Evolutionary conservation across 2,888 invertebrate genomes (phyloP), one percentile per base, ranked within the genome.

Genomic region (Zhuqinia jingwanae): DNA sequence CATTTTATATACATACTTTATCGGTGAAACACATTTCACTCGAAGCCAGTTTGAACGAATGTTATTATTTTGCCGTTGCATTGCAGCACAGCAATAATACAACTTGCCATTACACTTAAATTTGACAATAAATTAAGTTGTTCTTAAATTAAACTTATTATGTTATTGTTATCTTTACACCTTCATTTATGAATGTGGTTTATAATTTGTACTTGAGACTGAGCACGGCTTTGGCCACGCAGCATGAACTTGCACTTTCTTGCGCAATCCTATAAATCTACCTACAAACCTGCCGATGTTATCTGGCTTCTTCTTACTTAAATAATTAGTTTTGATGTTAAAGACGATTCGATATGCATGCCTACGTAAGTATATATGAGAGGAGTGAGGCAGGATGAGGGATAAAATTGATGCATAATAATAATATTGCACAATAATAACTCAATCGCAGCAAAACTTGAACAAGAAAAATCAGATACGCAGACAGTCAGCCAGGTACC

Each of bases 191-290:
- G n/a, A n/a, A n/a, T n/a, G n/a, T n/a, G n/a, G n/a, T n/a, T n/a
- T n/a, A n/a, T n/a, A 68, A 68, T 42, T 36, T 22, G 50, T 25
- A 22, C n/a, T 63, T 63, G 63, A 63, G n/a, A n/a, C n/a, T n/a
- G n/a, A n/a, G 30, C 30, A 30, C 2, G 50, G 13, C n/a, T 45
- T 68, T 73, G 70, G 45, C 70, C 27, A 73, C 70, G 70, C 70
- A 25, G 25, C 0, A 25, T 73, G 70, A 73, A 73, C 70, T 73
- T 73, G 70, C 47, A 68, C 68, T 68, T 68, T 73, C 70, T 73
- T 73, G 50, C 50, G 50, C 27, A 73, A 73, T 25, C 45, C 17
- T 45, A 45, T 45, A 25, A 47, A n/a, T n/a, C n/a, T n/a, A n/a
- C n/a, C n/a, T n/a, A n/a, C n/a, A n/a, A n/a, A n/a, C n/a, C n/a